Conservation (phyloP, 2,797 vertebrate genomes). For the Nyctalus aviator region DNA sequence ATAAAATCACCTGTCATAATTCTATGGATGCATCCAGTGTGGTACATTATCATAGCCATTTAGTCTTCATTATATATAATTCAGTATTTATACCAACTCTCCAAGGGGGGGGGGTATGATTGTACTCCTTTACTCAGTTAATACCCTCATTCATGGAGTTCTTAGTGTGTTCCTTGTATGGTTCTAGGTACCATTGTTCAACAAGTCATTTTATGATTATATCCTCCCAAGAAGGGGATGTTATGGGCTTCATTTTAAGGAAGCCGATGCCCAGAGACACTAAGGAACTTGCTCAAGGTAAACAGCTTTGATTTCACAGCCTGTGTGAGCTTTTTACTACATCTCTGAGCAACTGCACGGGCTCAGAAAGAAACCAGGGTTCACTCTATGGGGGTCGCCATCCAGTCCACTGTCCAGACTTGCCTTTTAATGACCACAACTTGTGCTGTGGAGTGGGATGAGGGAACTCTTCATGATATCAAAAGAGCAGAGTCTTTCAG, state of each 20-base stretch:
- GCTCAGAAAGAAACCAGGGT: neutral
- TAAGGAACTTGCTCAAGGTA: neutral
- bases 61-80: neutral
- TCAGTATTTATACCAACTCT: neutral
- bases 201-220: neutral
- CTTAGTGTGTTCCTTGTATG: neutral
- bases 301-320: neutral
- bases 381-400: neutral
- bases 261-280: neutral
- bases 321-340: neutral
- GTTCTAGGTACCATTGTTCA: neutral
- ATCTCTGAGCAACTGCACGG: neutral
- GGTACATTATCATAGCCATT: neutral
- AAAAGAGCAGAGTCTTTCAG: neutral
- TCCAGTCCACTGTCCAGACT: neutral
- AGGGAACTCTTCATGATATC: neutral
- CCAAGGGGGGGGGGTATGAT: neutral
- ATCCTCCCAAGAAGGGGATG: neutral
- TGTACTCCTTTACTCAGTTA: neutral
- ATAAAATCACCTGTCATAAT: neutral
- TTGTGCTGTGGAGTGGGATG: neutral
- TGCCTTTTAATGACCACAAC: neutral
- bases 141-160: neutral
- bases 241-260: constrained; percentile 15
- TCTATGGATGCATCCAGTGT: too few species aligned